Conservation (phyloP, 2,888 invertebrate genomes). For the Mythimna albipuncta region DNA sequence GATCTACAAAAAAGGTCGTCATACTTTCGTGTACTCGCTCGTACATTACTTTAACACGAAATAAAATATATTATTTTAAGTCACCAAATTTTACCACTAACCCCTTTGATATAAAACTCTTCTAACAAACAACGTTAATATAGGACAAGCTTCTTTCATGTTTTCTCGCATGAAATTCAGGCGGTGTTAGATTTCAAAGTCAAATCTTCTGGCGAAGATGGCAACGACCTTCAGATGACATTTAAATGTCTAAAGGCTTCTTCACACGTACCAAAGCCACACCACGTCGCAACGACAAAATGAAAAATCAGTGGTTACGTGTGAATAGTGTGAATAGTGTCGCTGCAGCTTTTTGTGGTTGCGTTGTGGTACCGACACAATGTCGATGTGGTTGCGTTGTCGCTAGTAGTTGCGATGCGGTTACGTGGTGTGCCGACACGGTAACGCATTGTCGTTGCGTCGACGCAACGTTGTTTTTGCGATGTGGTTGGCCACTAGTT, state of each 20-base stretch:
- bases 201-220: neutral
- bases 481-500: too few relatives aligned
- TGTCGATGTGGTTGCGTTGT: too few relatives aligned
- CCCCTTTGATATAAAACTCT: neutral
- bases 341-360: too few relatives aligned
- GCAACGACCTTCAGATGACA: neutral
- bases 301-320: too few relatives aligned
- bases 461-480: too few relatives aligned
- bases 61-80: neutral
- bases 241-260: neutral
- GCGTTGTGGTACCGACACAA: too few relatives aligned
- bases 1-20: neutral
- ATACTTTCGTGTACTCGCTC: neutral
- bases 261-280: too few relatives aligned
- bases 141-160: conserved; percentile 13
- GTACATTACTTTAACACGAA: neutral
- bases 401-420: too few relatives aligned
- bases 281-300: too few relatives aligned
- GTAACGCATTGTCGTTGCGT: too few relatives aligned
- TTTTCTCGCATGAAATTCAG: conserved; percentile 9
- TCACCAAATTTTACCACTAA: neutral
- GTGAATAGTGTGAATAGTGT: too few relatives aligned
- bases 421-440: too few relatives aligned
- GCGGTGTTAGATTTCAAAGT: conserved; percentile 27
- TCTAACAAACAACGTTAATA: neutral